These are phyloP conservation scores for Paratilapia polleni DNA, from an alignment of 2,113 vertebrate genomes.

Conservation along the genomic window DNA sequence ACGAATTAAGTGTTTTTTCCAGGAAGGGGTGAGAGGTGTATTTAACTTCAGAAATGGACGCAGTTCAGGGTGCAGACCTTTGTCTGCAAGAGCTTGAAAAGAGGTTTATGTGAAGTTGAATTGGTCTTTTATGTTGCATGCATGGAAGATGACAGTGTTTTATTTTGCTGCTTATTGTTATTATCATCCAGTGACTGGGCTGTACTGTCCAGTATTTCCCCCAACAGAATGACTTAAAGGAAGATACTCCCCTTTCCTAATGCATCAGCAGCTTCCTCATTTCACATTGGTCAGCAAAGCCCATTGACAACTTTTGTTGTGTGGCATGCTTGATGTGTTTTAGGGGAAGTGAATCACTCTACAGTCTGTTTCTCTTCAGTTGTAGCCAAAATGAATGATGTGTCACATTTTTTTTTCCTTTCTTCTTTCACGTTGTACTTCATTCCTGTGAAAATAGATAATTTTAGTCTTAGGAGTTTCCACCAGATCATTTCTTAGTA, in stretches of 20 bases:
- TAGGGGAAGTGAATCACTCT: slow-evolving; percentile 15
- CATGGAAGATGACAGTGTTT: background rate
- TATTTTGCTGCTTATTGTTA: slow-evolving; percentile 7
- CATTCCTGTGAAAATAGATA: background rate
- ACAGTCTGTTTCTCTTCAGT: background rate
- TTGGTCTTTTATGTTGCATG: background rate
- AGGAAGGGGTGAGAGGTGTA: background rate
- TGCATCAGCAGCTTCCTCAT: slow-evolving; percentile 51
- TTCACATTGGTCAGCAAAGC: slow-evolving; percentile 44
- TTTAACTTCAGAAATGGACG: background rate
- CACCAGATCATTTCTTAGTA: background rate
- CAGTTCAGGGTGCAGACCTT: background rate
- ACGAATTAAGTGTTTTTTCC: slow-evolving; percentile 1
- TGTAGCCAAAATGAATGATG: background rate
- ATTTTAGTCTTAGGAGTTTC: background rate
- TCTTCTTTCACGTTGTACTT: slow-evolving; percentile 5
- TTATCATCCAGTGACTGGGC: background rate
- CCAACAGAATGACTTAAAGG: background rate
- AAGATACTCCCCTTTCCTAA: slow-evolving; percentile 31
- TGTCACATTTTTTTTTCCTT: background rate
- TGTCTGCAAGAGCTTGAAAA: background rate
- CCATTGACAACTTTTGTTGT: slow-evolving; percentile 42
- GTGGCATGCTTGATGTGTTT: background rate
- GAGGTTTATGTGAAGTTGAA: background rate
- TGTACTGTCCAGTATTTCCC: slow-evolving; percentile 6